These are phyloP conservation scores for Allolobophora icterica DNA, from an alignment of 2,888 invertebrate species.

Conservation along the genomic window DNA sequence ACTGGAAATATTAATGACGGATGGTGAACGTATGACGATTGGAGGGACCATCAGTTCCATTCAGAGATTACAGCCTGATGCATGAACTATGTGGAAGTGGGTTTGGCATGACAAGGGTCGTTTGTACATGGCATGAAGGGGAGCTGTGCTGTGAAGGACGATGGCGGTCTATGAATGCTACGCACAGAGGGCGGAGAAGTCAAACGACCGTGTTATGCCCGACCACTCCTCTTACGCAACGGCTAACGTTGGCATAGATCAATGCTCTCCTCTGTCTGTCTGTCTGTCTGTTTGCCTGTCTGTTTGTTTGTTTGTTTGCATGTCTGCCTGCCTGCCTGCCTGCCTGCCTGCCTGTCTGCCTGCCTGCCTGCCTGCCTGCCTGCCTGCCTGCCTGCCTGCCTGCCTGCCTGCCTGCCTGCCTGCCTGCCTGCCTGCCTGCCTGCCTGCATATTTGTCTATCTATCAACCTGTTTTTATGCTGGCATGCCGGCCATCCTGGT, in stretches of 20 bases:
- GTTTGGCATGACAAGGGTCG: background rate
- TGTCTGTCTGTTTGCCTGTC: too few species aligned
- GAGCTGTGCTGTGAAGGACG: background rate
- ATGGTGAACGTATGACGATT: background rate
- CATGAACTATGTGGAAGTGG: background rate
- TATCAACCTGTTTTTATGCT: too few species aligned
- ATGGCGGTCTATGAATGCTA: background rate
- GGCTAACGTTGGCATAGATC: background rate
- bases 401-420: too few species aligned
- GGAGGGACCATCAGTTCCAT: background rate
- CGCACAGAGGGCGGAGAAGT: background rate
- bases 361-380: too few species aligned
- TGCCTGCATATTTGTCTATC: too few species aligned
- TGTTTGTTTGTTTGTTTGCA: too few species aligned
- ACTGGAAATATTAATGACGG: background rate
- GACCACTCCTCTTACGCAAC: background rate
- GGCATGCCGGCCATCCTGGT: too few species aligned
- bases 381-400: too few species aligned
- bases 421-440: too few species aligned
- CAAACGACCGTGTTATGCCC: background rate
- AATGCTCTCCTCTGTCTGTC: background rate
- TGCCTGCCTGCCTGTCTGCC: too few species aligned
- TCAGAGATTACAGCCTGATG: background rate
- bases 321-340: background rate
- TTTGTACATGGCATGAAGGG: background rate